Conservation (phyloP, 2,797 vertebrate genomes). For the Anomalospiza imberbis region DNA sequence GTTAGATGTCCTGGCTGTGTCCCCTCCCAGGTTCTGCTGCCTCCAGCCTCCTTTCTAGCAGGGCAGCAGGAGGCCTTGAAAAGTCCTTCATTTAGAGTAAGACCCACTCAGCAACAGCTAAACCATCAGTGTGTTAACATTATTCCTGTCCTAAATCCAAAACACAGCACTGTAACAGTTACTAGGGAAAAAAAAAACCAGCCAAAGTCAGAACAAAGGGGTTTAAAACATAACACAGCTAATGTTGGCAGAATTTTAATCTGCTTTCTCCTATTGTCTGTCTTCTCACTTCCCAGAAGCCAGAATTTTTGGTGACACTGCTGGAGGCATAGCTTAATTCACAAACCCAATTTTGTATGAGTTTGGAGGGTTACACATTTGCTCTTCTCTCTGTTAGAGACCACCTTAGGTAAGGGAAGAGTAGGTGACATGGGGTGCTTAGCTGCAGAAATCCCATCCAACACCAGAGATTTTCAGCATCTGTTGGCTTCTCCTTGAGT, state of each 20-base stretch:
- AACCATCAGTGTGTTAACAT: not conserved
- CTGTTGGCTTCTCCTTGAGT: not conserved
- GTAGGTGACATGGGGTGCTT: accelerated
- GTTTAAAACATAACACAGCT: not conserved
- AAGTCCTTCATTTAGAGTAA: not conserved
- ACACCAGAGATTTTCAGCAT: accelerated
- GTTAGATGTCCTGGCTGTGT: not conserved
- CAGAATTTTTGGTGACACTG: not conserved
- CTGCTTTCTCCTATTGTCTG: not conserved
- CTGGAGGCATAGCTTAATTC: not conserved
- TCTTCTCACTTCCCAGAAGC: not conserved
- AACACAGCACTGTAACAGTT: not conserved
- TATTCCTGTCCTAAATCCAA: not conserved
- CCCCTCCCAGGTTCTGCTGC: not conserved
- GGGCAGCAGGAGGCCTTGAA: not conserved
- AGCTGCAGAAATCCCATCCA: not conserved
- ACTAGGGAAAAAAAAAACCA: not conserved
- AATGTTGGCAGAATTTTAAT: not conserved
- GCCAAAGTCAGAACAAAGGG: not conserved
- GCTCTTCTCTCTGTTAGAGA: not conserved
- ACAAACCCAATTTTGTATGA: not conserved
- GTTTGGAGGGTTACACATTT: not conserved
- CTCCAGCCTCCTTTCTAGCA: accelerated
- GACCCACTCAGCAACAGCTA: not conserved
- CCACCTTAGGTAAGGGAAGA: not conserved